Percentiles rank a stretch among this genome's conserved stretches.
Evolutionary conservation across 2,888 invertebrate species (phyloP).

Genomic region (Papilio demoleus): DNA sequence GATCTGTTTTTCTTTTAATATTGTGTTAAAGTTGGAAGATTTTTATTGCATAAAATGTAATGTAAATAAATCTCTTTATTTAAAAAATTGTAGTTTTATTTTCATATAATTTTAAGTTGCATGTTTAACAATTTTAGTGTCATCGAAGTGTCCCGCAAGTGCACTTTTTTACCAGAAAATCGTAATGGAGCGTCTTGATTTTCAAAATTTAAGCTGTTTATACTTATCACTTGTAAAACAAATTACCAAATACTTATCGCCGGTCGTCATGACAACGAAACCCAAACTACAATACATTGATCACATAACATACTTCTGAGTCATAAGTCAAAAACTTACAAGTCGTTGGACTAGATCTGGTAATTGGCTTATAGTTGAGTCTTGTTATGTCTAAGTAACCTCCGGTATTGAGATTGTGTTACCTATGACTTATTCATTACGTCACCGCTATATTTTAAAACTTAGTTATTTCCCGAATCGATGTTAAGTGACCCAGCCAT

Average conservation of each 20-base stretch:
- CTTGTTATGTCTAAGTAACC: slow-evolving; percentile 8
- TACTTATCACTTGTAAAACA: not conserved
- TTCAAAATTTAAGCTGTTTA: too few relatives aligned
- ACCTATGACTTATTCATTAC: slow-evolving; percentile 6
- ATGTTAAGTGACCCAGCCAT: not conserved
- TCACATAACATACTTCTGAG: not conserved
- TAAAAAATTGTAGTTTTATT: not conserved
- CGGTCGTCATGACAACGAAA: not conserved
- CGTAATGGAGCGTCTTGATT: not conserved
- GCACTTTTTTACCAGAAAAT: not conserved
- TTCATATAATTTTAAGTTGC: not conserved
- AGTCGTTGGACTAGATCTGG: not conserved
- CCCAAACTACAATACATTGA: not conserved
- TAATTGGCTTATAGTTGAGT: slow-evolving; percentile 13
- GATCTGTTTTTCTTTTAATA: slow-evolving; percentile 5
- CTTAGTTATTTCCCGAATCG: not conserved
- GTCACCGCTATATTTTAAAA: not conserved
- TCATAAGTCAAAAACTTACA: not conserved
- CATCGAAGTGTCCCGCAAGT: not conserved
- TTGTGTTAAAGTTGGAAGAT: not conserved
- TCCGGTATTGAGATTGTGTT: not conserved
- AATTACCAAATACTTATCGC: not conserved
- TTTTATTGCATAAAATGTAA: too few relatives aligned
- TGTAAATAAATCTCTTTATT: not conserved
- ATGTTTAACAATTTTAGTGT: not conserved